Base-by-base conservation (phyloP, 2,888 invertebrate species). In the Rapana venosa region DNA sequence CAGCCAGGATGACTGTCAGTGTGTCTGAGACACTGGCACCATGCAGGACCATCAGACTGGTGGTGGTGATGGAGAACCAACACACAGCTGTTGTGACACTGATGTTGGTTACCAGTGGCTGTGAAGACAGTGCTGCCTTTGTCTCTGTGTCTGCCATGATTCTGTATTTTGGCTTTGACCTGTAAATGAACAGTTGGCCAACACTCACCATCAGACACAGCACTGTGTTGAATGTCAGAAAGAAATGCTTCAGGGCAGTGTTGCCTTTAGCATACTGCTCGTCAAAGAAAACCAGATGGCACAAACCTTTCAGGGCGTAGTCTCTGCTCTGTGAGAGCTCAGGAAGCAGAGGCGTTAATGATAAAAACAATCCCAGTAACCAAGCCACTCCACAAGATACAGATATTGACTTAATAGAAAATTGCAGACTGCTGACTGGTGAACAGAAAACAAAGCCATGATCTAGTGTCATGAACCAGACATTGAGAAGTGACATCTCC, bases 401-500 rank as follows among this genome's bases (percentile, higher is more conserved):
- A 32, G 32, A 15, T 5, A n/a, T n/a, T 6, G 79, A 79, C 30
- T n/a, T 79, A 15, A 1, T 79, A n/a, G 13, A 26, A 13, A 79
- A 15, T 6, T n/a, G 22, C 6, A 22, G 0, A 20, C n/a, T 32
- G 79, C 30, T 32, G 15, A 30, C 6, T 2, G 32, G 30, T n/a
- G n/a, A 30, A 32, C 79, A 32, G 32, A 79, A 15, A n/a, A 32
- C 79, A 15, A 79, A 4, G 32, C 15, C 15, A 30, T 32, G 79
- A 79, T 79, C 79, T 32, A 79, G 13, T n/a, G 79, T 79, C 30
- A 79, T 79, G 79, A 79, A 6, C 15, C 79, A 79, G 79, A 79
- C 26, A 13, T 15, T 32, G 32, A 79, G 32, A 32, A 32, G 15
- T 1, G 79, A 79, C 30, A 79, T n/a, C n/a, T 79, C 79, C 6